These are phyloP conservation scores for Heliconius ethilla DNA, from an alignment of 2,888 invertebrate species.

Conservation along the genomic window DNA sequence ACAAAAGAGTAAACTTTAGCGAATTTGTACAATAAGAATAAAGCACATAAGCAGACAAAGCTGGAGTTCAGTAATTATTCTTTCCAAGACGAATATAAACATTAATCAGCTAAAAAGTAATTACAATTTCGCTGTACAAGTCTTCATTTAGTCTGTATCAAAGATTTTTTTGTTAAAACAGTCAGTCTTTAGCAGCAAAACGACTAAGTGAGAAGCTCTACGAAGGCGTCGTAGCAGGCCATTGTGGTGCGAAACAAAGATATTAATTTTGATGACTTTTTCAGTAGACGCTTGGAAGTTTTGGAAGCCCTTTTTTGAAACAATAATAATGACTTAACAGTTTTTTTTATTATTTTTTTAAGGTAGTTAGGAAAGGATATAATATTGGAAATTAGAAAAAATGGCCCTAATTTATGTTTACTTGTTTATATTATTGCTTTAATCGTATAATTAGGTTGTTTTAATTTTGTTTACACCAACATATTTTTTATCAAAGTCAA, in stretches of 20 bases:
- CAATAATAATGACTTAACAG: conserved; percentile 2
- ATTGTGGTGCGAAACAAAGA: conserved; percentile 48
- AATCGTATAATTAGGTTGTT: too few relatives aligned
- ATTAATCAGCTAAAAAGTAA: conserved; percentile 32
- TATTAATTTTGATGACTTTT: conserved; percentile 50
- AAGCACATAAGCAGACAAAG: neutral
- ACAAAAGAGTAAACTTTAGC: neutral
- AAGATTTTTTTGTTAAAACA: conserved; percentile 7
- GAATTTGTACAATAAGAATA: neutral
- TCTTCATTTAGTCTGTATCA: conserved; percentile 17
- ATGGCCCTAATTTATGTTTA: neutral
- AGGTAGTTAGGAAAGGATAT: neutral
- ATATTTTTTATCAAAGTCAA: too few relatives aligned
- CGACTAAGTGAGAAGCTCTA: conserved; percentile 15
- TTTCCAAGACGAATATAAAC: conserved; percentile 17
- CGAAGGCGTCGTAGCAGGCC: conserved; percentile 42
- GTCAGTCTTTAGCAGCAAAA: conserved; percentile 26
- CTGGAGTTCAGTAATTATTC: conserved; percentile 2
- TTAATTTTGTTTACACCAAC: too few relatives aligned
- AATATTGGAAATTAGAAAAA: neutral
- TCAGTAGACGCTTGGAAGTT: conserved; percentile 45
- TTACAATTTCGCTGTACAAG: conserved; percentile 28
- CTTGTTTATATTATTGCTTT: neutral
- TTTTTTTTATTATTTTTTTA: neutral
- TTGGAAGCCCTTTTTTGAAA: conserved; percentile 30